Evolutionary conservation across 1,140 invertebrate genomes (phyloP), one percentile per base, ranked within the genome.

Genomic region (Bombus confusus): DNA sequence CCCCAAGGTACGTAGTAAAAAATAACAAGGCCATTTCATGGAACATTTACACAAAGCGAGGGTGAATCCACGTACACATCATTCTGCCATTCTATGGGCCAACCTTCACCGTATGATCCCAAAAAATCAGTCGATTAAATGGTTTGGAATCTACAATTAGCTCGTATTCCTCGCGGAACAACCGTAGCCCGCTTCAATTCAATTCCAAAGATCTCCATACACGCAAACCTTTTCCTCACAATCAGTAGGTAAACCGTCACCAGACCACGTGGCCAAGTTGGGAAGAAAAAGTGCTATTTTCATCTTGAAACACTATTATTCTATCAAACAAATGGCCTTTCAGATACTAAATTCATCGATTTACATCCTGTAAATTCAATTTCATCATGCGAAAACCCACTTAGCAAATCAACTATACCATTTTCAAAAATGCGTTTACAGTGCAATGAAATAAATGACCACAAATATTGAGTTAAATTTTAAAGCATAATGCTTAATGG

Each of bases 11-110:
- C 69, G 86, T 79, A 87, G 85, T 93, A 92, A 94, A 93, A 94
- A 93, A 94, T 93, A 94, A 94, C 91, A 92, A 94, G 92, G 88
- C 88, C 85, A 68, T 87, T 91, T 83, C 59, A 62, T 34, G 74
- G 66, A 64, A 68, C 79, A 75, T 80, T 52, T 57, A 4, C 43
- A 71, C 59, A 73, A 47, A 13, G 73, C 62, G 77, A 75, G 80
- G 83, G 86, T 85, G 84, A 84, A 84, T 57, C 34, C n/a, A 25
- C 66, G 72, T 62, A 72, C 77, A 43, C 77, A 83, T 89, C 86
- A 89, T 89, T 66, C 84, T 37, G 34, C 75, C 76, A 52, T 77
- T 83, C 66, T 74, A 86, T 68, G 68, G 62, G n/a, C 57, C 78
- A 69, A 68, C 18, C 64, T 68, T 83, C 64, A 31, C 18, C 71